Evolutionary conservation across 2,797 vertebrate genomes (phyloP).

Genomic region (Cephalopachus bancanus): DNA sequence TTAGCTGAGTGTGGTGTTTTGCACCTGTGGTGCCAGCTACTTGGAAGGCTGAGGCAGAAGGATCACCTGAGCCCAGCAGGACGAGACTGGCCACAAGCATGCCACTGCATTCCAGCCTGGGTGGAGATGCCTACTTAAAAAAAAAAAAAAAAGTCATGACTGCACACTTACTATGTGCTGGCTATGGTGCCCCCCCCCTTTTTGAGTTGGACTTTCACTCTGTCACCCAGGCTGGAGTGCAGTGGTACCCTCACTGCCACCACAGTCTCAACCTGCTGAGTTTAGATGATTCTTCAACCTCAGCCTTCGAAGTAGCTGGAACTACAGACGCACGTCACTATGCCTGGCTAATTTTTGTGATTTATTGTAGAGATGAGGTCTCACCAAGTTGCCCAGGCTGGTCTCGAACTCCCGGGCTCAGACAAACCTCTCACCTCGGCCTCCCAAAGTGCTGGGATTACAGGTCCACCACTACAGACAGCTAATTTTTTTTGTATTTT

Average conservation of each 20-base stretch:
- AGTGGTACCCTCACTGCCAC: not conserved
- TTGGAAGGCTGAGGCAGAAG: too few species aligned
- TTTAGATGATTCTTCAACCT: not conserved
- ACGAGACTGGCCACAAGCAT: too few species aligned
- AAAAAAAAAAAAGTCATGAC: too few species aligned
- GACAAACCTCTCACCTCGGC: not conserved
- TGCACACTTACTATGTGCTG: too few species aligned
- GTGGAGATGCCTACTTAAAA: too few species aligned
- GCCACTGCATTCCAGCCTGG: too few species aligned
- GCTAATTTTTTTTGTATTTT: not conserved
- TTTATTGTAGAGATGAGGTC: not conserved
- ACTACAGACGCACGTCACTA: not conserved
- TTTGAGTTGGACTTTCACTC: not conserved
- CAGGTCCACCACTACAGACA: rapidly evolving
- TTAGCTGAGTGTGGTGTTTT: too few species aligned
- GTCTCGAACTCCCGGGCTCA: not conserved
- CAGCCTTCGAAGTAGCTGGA: not conserved
- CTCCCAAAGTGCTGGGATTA: not conserved
- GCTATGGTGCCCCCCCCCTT: too few species aligned
- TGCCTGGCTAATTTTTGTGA: not conserved
- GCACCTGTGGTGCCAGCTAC: too few species aligned
- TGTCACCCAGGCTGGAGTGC: not conserved
- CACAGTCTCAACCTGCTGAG: not conserved
- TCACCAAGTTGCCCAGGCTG: not conserved
- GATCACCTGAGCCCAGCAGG: too few species aligned